Base-by-base conservation (phyloP, 2,888 invertebrate species). In the Pseudococcus jackbeardsleyi region DNA sequence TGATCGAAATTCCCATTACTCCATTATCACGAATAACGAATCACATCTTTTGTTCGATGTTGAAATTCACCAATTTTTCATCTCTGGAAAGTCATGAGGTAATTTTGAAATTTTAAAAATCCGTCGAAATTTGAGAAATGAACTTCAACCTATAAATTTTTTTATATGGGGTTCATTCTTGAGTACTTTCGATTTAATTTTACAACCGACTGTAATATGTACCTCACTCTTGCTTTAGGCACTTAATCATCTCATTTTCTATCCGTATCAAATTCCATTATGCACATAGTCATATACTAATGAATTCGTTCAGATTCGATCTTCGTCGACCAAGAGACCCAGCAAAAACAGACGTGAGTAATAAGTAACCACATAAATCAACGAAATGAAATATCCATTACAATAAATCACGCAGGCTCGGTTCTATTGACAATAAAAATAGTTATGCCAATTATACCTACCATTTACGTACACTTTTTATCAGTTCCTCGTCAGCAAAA, bases 401-500 rank as follows among this genome's bases (percentile, higher is more conserved):
- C 6, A 26, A 72, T 72, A 33, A 72, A 72, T 72, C 33, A 72
- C 72, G 72, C 26, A 72, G 72, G 33, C 15, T 72, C 15, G 15
- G 17, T 72, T 72, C 33, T 33, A 72, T 17, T 26, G 33, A 72
- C 72, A 33, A 72, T 33, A 72, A 72, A 68, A 72, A 64, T 22
- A 9, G 64, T 64, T 22, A 64, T 5, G 15, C 22, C 64, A 64
- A 64, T 64, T 64, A 22, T 8, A 22, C 22, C 11, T 8, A 22
- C 22, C 11, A 64, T 19, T 64, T 9, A 7, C 17, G n/a, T 12
- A 33, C 8, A 15, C 6, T 72, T 33, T 17, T 15, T 72, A 72
- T 72, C 72, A 33, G 17, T 33, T 72, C 33, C 17, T 72, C 15
- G 33, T 72, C 72, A 33, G 8, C 33, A 17, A 72, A 72, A 72